These are phyloP conservation scores for Monochamus saltuarius DNA, from an alignment of 1,140 invertebrate genomes.

Conservation along the genomic window DNA sequence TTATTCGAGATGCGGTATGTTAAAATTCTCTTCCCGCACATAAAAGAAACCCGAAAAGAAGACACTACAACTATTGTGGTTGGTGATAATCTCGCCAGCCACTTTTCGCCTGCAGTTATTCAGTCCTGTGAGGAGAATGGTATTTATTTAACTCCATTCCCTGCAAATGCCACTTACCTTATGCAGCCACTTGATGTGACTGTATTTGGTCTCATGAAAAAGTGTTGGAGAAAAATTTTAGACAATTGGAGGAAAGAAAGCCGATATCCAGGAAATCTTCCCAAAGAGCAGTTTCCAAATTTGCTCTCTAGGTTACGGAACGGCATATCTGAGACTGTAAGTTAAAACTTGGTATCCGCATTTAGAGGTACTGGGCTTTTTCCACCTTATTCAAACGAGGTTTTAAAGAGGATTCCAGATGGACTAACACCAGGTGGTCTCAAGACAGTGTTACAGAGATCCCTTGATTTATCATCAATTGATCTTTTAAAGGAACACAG, in stretches of 20 bases:
- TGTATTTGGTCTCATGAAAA: constrained; percentile 46
- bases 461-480: too few relatives aligned
- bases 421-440: too few relatives aligned
- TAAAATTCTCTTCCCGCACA: constrained; percentile 14
- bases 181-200: constrained; percentile 50
- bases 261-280: background rate
- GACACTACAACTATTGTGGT: constrained; percentile 12
- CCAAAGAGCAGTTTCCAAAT: too few relatives aligned
- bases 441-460: too few relatives aligned
- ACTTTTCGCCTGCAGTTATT: constrained; percentile 21
- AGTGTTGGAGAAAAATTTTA: constrained; percentile 42
- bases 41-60: constrained; percentile 9
- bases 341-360: too few relatives aligned
- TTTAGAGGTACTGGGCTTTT: too few relatives aligned
- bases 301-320: too few relatives aligned
- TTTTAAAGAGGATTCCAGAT: too few relatives aligned
- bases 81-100: constrained; percentile 23
- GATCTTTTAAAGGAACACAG: too few relatives aligned
- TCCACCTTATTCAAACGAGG: too few relatives aligned
- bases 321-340: too few relatives aligned
- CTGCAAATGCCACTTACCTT: constrained; percentile 47
- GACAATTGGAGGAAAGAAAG: constrained; percentile 34
- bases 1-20: constrained; percentile 43
- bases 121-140: constrained; percentile 9
- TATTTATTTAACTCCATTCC: constrained; percentile 31